Base-by-base conservation (phyloP, 2,797 vertebrate species). In the Channa striata region DNA sequence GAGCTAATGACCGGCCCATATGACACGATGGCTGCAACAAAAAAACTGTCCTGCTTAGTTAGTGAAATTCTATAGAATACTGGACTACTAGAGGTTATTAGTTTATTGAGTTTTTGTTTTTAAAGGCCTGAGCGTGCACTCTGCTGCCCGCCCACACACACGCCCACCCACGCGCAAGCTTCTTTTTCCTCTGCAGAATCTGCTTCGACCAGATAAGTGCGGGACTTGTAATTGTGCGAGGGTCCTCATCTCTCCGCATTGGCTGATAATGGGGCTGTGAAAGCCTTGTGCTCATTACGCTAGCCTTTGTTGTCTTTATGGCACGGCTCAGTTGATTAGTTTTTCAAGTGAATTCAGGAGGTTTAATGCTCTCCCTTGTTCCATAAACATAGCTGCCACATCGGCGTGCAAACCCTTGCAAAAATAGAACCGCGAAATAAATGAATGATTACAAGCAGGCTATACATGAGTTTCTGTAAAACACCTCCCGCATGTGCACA, bases 191-290 rank as follows among this genome's bases (percentile, higher is more conserved):
- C 78, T 80, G 80, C 86, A 89, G 88, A 89, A 93, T 91, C 90
- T 93, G 92, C 82, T 83, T 74, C 70, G 72, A 89, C 90, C 87
- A 94, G 93, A 94, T 94, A 94, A 94, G 90, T 93, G 85, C 44
- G 42, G 85, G 80, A 87, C 86, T 92, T 80, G 89, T 93, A 92
- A 93, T 93, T 92, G 89, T 92, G 89, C 78, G 53, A 89, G 88
- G 77, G 75, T 82, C 87, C 86, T 93, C 91, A 90, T 93, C 90
- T 91, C 82, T 65, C 80, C 63, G 49, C 66, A 59, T 37, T 48
- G 83, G 85, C 84, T 91, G 91, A 94, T 93, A 93, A 93, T 91
- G 85, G 84, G 66, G 80, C 86, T 66, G 84, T 81, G 84, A 90
- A 92, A 85, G 89, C 83, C 81, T 86, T 61, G 79, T 89, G 88